Conservation (phyloP, 2,113 vertebrate genomes). For the Seriola aureovittata region DNA sequence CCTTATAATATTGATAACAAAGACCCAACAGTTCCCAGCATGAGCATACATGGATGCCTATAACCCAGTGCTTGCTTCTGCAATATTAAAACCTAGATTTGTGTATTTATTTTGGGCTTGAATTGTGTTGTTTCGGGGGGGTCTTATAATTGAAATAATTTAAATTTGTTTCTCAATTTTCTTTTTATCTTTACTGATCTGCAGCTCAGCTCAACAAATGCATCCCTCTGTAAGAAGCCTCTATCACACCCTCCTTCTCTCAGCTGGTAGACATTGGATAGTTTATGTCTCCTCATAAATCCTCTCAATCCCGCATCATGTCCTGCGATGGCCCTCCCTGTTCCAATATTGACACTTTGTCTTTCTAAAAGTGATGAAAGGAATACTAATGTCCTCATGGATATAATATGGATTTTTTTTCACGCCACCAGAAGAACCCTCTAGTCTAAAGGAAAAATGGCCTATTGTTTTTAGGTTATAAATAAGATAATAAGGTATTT, state of each 20-base stretch:
- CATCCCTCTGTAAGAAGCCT: not conserved
- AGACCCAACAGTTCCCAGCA: no score
- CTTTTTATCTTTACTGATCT: not conserved
- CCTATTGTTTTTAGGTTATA: not conserved
- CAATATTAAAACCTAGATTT: not conserved
- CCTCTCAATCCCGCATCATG: not conserved
- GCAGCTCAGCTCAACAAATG: not conserved
- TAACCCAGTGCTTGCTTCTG: not conserved
- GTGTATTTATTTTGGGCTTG: not conserved
- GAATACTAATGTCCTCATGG: not conserved
- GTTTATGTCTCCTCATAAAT: slow-evolving; percentile 37
- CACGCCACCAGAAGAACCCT: not conserved
- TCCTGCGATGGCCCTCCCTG: slow-evolving; percentile 6
- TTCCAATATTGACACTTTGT: slow-evolving; percentile 27
- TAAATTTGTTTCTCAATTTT: not conserved
- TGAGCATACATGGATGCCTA: no score
- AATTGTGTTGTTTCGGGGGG: not conserved
- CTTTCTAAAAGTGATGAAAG: slow-evolving; percentile 20
- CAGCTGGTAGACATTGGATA: slow-evolving; percentile 23
- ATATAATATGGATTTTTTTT: not conserved
- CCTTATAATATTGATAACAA: no score
- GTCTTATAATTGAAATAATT: not conserved
- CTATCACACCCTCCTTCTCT: not conserved
- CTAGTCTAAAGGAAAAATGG: not conserved
- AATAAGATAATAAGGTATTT: not conserved